Base-by-base conservation (phyloP, 2,113 vertebrate species). In the Grammomys surdaster region DNA sequence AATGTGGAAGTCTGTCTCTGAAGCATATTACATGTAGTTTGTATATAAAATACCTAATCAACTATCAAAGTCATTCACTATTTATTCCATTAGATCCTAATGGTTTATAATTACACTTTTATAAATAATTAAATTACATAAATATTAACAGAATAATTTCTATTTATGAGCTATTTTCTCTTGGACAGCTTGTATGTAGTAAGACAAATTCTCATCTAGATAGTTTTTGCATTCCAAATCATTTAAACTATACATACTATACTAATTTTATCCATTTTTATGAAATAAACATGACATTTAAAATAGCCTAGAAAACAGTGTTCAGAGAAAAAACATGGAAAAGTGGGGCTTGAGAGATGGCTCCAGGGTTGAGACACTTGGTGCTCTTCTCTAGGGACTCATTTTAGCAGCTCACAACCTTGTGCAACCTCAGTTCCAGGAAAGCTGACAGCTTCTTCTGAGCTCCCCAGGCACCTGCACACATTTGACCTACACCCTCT, bases 121-220 rank as follows among this genome's bases (percentile, higher is more conserved):
- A 91, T 13, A 88, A 40, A 78, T 24, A 60, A 43, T 80, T 76
- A 77, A 92, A 36, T 89, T 86, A 67, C 60, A 73, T 73, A 94
- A 80, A 69, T 72, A 69, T 58, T 92, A 92, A 95, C 20, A 91
- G 43, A 85, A 86, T 85, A 85, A 11, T 17, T 85, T 86, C 7
- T 89, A 54, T 86, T 95, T 89, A 46, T 85, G 40, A 95, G 31
- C 20, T 89, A 51, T 93, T 95, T 87, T 70, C 20, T 48, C 46
- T 54, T 22, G 6, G 65, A 88, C 20, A 70, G 46, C 43, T 1
- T 67, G 77, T 89, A 89, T 14, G 7, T 78, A 78, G 4, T 67
- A 85, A 73, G 31, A 40, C 7, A 88, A 89, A 82, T 24, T 89
- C 5, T 65, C 17, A 8, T 69, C 26, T 22, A 76, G 13, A 43